Conservation (phyloP, 2,888 invertebrate genomes). For the Tipula unca region DNA sequence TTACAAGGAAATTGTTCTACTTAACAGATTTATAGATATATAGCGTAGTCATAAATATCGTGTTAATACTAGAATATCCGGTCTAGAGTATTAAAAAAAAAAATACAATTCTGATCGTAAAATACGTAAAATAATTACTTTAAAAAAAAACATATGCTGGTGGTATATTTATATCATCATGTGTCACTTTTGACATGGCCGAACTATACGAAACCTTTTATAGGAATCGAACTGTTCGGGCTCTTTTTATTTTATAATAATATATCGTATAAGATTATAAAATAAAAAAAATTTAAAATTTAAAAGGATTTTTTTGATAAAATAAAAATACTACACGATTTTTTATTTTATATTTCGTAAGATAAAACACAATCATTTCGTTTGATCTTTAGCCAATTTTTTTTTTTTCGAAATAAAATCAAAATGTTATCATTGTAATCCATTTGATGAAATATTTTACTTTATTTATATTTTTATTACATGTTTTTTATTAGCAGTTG, state of each 20-base stretch:
- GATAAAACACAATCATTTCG: background rate
- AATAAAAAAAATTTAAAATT: background rate
- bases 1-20: background rate
- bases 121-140: background rate
- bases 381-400: background rate
- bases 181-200: background rate
- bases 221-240: background rate
- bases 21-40: background rate
- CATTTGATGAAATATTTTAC: background rate
- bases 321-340: background rate
- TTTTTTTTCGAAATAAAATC: background rate
- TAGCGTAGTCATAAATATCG: background rate
- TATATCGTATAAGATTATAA: background rate
- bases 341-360: background rate
- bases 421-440: background rate
- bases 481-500: background rate
- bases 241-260: background rate
- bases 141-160: background rate
- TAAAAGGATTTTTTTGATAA: background rate
- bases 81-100: background rate
- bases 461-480: background rate
- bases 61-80: background rate
- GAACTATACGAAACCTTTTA: background rate
- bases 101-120: background rate
- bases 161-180: background rate